These are phyloP conservation scores for Lagria hirta DNA, from an alignment of 2,888 invertebrate species.

Conservation along the genomic window DNA sequence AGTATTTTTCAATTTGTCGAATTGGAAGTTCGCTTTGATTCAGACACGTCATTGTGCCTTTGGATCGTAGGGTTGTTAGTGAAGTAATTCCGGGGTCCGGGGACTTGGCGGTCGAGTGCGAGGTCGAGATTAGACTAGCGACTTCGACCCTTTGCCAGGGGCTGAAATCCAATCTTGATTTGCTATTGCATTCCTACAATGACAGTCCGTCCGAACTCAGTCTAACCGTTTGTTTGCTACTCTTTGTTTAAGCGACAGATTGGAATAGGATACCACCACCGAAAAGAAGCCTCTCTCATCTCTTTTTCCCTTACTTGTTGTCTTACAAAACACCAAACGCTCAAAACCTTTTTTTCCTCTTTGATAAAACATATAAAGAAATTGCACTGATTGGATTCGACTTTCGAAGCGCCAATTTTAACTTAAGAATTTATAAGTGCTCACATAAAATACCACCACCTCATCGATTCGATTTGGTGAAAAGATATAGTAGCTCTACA, in stretches of 20 bases:
- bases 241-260: conserved; percentile 52
- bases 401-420: conserved; percentile 16
- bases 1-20: conserved; percentile 57
- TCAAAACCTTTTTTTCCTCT: conserved; percentile 20
- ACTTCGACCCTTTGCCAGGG: conserved; percentile 52
- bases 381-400: conserved; percentile 18
- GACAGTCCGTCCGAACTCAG: conserved; percentile 45
- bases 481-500: too few species aligned
- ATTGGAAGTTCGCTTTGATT: conserved; percentile 53
- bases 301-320: too few species aligned
- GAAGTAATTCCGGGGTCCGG: conserved; percentile 33
- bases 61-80: conserved; percentile 35
- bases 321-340: conserved; percentile 17
- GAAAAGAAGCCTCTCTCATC: conserved; percentile 13
- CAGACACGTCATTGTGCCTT: conserved; percentile 52
- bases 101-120: conserved; percentile 48
- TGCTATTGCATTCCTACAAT: conserved; percentile 57
- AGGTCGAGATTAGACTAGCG: conserved; percentile 56
- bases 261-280: conserved; percentile 35
- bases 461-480: too few species aligned
- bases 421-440: conserved; percentile 14
- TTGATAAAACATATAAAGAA: conserved; percentile 22
- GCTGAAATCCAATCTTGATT: conserved; percentile 55
- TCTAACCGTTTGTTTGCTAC: conserved; percentile 33
- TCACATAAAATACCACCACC: conserved; percentile 9